Evolutionary conservation across 2,797 vertebrate genomes (phyloP), one percentile per base, ranked within the genome.

Genomic region (Sebastes melanostomus): DNA sequence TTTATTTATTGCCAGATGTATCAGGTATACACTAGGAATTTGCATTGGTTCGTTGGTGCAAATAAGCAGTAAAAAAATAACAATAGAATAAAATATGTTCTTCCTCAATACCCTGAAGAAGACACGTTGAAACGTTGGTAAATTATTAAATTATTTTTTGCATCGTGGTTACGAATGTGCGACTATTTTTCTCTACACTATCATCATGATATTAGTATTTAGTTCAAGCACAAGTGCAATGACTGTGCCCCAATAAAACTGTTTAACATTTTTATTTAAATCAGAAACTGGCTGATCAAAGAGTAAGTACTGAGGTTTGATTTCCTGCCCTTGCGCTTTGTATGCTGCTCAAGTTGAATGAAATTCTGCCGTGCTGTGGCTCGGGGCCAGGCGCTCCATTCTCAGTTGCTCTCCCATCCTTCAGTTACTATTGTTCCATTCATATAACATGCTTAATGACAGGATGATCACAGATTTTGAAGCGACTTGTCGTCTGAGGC

Each of bases 351-450:
- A 52, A 52, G 50, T 52, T 52, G 18, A 52, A 52, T 52, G 20
- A 52, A 52, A 52, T 52, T 52, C 18, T 52, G n/a, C 20, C 20
- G 8, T 4, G 8, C 50, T n/a, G 20, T n/a, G 20, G 50, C 50
- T 52, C 50, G 8, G 50, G 50, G 50, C 50, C 20, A 52, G 20
- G 20, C 20, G 9, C 50, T 52, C 18, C 20, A 52, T 52, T 52
- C 20, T 52, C 50, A 9, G 50, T n/a, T 52, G 50, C 20, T n/a
- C 50, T n/a, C 20, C 18, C 36, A 13, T 75, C 56, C 27, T 66
- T 55, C 38, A 58, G 30, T 58, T 25, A 63, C 67, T 24, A 46
- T 81, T 79, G 59, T 84, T 84, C 79, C 63, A 20, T 56, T 80
- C 69, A 76, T 38, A 42, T n/a, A 46, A 50, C 50, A 30, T 24